Evolutionary conservation across 2,797 vertebrate species (phyloP).

Genomic region (Perodicticus potto): DNA sequence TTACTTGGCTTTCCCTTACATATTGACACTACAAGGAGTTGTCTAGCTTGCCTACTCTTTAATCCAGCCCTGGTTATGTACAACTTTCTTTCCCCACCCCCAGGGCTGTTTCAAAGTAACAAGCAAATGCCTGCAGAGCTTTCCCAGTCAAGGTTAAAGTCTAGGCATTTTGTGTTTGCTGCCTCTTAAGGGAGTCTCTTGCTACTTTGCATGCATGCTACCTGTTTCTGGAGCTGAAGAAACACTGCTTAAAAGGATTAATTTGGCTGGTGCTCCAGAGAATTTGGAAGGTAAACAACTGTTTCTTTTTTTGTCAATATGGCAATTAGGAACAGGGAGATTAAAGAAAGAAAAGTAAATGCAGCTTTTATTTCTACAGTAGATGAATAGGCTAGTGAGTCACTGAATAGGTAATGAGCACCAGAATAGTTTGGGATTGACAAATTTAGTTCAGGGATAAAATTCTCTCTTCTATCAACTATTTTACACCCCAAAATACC

Average conservation of each 20-base stretch:
- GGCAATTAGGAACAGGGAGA: constrained; percentile 89
- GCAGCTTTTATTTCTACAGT: constrained; percentile 86
- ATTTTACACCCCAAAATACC: background rate
- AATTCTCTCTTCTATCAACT: background rate
- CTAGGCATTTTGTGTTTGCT: constrained; percentile 72
- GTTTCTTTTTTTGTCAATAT: constrained; percentile 90
- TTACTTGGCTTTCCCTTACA: background rate
- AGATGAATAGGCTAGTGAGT: constrained; percentile 83
- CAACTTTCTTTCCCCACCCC: background rate
- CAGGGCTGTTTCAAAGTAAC: constrained; percentile 1
- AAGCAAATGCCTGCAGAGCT: constrained; percentile 62
- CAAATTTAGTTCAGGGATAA: constrained; percentile 77
- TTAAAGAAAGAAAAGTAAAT: constrained; percentile 89
- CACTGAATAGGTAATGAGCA: constrained; percentile 84
- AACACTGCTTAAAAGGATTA: constrained; percentile 89
- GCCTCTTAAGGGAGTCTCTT: constrained; percentile 82
- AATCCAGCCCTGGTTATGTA: background rate
- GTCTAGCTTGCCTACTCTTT: background rate
- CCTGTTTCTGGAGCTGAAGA: constrained; percentile 86
- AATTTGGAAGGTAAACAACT: constrained; percentile 90
- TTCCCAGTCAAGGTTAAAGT: constrained; percentile 83
- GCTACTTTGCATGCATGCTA: constrained; percentile 87
- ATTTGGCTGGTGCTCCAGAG: constrained; percentile 89
- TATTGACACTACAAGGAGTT: background rate
- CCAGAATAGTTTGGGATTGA: constrained; percentile 74